Base-by-base conservation (phyloP, 37 sponge, comb jelly and placozoan species). In the Eunapius fragilis region DNA sequence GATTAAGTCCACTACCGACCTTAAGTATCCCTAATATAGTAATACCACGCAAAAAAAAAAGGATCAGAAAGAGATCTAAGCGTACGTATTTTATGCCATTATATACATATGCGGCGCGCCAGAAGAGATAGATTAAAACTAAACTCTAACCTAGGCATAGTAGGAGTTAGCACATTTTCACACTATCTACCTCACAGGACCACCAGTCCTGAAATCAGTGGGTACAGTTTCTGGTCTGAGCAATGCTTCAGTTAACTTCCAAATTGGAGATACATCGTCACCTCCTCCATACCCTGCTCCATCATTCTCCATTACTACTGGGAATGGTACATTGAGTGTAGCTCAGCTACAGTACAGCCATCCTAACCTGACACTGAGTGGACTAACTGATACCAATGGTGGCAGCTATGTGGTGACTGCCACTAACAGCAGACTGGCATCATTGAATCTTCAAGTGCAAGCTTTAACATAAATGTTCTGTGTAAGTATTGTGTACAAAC, bases 351-450 rank as follows among this genome's bases (percentile, higher is more conserved):
- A 58, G 58, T 58, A 58, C 58, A 58, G 58, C 58, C 58, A 58
- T 58, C 58, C 58, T 58, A 58, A 58, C 58, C 14, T 58, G 58
- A 58, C 58, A 58, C 17, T 58, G 58, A 58, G 58, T 58, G 58
- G 58, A 58, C 58, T 58, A 58, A 58, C 58, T 17, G 58, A 58
- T 17, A 19, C 14, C 58, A 58, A 82, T 71, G 72, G 26, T 71
- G 72, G 72, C 25, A 69, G 37, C 41, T 82, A 82, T 37, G 28
- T 37, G 25, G 33, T 82, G 36, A 37, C 38, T 14, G 82, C 82
- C 37, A 71, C 82, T 11, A 82, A 82, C 36, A 71, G 37, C 4
- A 68, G 82, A 31, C 37, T 82, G 25, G 13, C 32, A 69, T 68
- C 4, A 34, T 82, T 24, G 82, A 73, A 28, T 71, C 82, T 68